Base-by-base conservation (phyloP, 2,113 vertebrate genomes). In the Chaenocephalus aceratus region DNA sequence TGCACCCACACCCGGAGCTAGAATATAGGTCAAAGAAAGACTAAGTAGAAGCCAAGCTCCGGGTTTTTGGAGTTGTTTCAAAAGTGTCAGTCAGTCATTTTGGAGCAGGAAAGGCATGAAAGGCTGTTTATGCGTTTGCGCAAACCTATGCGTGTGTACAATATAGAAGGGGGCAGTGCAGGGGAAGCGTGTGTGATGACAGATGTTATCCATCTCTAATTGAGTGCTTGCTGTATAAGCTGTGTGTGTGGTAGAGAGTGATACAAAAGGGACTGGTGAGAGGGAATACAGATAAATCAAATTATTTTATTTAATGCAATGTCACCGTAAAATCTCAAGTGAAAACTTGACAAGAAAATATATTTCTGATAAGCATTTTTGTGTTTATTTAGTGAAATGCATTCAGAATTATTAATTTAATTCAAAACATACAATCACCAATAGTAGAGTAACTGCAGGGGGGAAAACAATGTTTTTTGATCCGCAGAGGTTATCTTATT, bases 91-190 rank as follows among this genome's bases (percentile, higher is more conserved):
- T 71, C 58, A 81, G 57, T 76, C 15, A 46, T 75, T 80, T 77
- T n/a, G 30, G 63, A 89, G 90, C 88, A 88, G 88, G 92, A 21
- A 21, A 21, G 21, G 21, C 80, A 79, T 80, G 75, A 57, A 56
- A 79, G 79, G 57, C 62, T 67, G 72, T 79, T 72, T 36, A 48
- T 62, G 54, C 6, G 3, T 54, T 58, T 62, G 68, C 45, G 54
- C 36, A n/a, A 53, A 66, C 53, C 53, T 6, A 41, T 67, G 58
- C 79, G 85, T 30, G 73, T 83, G 82, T 49, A 51, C 72, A 58
- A 13, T 30, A 23, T 18, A 62, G 21, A 0, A 48, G 23, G 62
- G 15, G 61, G 73, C 62, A 71, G 66, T 2, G 72, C 53, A 57
- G 61, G 60, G 76, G 23, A 69, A 52, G 59, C 1, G 3, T 45